These are phyloP conservation scores for Galaxias olidus DNA, from an alignment of 2,797 vertebrate species.

Conservation along the genomic window DNA sequence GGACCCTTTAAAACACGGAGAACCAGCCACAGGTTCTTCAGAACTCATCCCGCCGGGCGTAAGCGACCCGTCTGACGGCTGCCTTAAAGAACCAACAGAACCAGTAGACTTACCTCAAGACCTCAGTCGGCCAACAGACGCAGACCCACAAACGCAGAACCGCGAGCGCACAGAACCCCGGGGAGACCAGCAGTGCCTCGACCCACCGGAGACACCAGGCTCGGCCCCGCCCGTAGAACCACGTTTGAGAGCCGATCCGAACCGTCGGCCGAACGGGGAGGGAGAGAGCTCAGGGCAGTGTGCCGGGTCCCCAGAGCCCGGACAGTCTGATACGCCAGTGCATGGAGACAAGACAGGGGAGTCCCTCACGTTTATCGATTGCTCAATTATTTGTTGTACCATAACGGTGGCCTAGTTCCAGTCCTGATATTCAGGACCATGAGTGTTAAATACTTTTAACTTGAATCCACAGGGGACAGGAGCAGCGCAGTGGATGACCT, in stretches of 20 bases:
- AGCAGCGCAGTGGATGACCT: neutral
- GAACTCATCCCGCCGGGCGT: slow-evolving; percentile 16
- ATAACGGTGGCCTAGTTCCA: no score
- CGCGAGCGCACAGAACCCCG: slow-evolving; percentile 22
- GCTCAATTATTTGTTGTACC: no score
- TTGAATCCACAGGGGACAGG: neutral
- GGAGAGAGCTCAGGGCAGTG: slow-evolving; percentile 33
- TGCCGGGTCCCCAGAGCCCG: slow-evolving; percentile 7
- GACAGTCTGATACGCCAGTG: neutral
- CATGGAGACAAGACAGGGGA: no score
- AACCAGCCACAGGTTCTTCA: slow-evolving; percentile 14
- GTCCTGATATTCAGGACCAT: no score
- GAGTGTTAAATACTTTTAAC: no score
- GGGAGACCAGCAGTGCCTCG: slow-evolving; percentile 15
- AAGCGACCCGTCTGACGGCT: slow-evolving; percentile 5
- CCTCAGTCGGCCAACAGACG: slow-evolving; percentile 26
- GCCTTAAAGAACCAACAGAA: slow-evolving; percentile 6
- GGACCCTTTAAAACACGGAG: slow-evolving; percentile 26
- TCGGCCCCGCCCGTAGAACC: slow-evolving; percentile 11
- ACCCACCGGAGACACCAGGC: slow-evolving; percentile 24
- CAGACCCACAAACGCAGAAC: slow-evolving; percentile 19
- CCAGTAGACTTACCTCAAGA: neutral
- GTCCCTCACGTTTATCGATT: no score
- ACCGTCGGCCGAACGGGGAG: slow-evolving; percentile 27
- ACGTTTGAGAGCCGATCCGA: slow-evolving; percentile 15